Base-by-base conservation (phyloP, 2,888 invertebrate genomes). In the Perdita meconis region DNA sequence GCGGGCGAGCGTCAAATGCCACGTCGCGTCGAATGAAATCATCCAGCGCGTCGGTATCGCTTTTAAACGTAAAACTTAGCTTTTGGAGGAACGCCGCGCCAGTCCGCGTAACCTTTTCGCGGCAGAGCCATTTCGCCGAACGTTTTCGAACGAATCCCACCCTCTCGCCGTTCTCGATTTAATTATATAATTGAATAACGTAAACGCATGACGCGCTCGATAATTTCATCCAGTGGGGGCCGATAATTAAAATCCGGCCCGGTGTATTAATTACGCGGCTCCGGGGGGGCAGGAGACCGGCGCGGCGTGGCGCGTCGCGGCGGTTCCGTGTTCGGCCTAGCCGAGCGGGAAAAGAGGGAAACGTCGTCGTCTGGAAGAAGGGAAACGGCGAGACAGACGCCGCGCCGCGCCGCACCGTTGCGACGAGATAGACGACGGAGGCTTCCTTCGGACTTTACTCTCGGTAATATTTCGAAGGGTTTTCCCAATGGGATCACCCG, bases 391-490 rank as follows among this genome's bases (percentile, higher is more conserved):
- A 59, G 38, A 50, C 44, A 60, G 72, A 60, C 69, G n/a, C n/a
- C n/a, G n/a, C n/a, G n/a, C n/a, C n/a, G n/a, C n/a, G n/a, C n/a
- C n/a, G n/a, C n/a, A 50, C 16, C 47, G 47, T 47, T 55, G 44
- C 36, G 59, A 64, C 78, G 78, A 70, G 82, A 83, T 72, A 79
- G 80, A 66, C 74, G 78, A 70, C 57, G 69, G 51, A 73, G 57
- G 65, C 63, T 78, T 67, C 80, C 67, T 22, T 40, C 44, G 80
- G 82, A 84, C 72, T 82, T 85, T 85, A 86, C 72, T 66, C 80
- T 66, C 80, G 80, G 86, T 82, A 82, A 86, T 84, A 86, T 81
- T 84, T 80, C 76, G 81, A 86, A 76, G 72, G 78, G 82, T 84
- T 75, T 86, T 84, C 80, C 81, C 79, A 74, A 70, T 67, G 84